These are phyloP conservation scores for Shinisaurus crocodilurus DNA, from an alignment of 2,113 vertebrate species.

Conservation along the genomic window DNA sequence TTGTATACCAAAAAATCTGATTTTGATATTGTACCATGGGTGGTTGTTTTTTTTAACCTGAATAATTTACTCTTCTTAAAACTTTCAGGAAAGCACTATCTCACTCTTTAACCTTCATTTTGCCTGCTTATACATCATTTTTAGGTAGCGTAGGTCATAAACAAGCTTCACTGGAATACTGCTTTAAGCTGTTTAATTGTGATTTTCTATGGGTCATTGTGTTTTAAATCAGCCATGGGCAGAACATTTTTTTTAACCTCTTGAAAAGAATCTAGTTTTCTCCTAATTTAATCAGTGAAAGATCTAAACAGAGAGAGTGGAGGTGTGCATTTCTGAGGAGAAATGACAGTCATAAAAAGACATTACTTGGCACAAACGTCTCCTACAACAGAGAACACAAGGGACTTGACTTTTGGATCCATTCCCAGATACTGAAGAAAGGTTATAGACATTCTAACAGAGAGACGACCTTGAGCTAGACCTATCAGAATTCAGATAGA, in stretches of 20 bases:
- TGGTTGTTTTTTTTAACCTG: accelerated
- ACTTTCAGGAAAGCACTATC: background rate
- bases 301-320: background rate
- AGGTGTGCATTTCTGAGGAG: conserved; percentile 8
- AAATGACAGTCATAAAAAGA: conserved; percentile 2
- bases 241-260: background rate
- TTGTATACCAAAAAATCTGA: background rate
- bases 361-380: accelerated
- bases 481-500: background rate
- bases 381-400: background rate
- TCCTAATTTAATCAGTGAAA: conserved; percentile 13
- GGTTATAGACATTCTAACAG: background rate
- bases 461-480: conserved; percentile 14
- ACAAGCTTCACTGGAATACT: conserved; percentile 36
- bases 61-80: conserved; percentile 26
- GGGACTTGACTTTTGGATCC: background rate
- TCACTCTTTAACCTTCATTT: conserved; percentile 57
- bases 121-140: conserved; percentile 46
- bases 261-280: background rate
- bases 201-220: conserved; percentile 49
- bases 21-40: background rate
- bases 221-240: conserved; percentile 3
- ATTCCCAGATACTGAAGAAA: conserved; percentile 5
- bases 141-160: conserved; percentile 46
- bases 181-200: conserved; percentile 53